Evolutionary conservation across 2,888 invertebrate species (phyloP).

Genomic region (Ichneumoninae sp.): DNA sequence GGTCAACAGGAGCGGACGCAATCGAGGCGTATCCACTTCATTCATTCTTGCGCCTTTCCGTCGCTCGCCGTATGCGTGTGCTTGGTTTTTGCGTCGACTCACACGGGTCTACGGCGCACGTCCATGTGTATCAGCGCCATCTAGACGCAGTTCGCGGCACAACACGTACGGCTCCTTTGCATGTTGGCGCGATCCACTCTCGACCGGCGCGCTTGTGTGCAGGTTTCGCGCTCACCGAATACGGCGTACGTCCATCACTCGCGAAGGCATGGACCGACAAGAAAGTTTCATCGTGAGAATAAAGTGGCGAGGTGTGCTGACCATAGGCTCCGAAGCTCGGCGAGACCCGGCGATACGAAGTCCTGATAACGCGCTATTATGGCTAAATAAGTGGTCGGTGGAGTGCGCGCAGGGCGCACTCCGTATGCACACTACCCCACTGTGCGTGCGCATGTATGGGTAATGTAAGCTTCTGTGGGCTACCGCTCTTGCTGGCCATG

Average conservation of each 20-base stretch:
- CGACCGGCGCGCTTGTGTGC: background rate
- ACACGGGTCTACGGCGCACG: background rate
- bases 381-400: constrained; percentile 71
- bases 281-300: constrained; percentile 43
- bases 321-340: constrained; percentile 30
- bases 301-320: constrained; percentile 31
- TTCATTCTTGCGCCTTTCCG: background rate
- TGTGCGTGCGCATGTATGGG: constrained; percentile 1
- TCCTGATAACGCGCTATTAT: constrained; percentile 75
- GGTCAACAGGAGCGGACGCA: background rate
- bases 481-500: constrained; percentile 70
- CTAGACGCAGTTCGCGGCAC: no score
- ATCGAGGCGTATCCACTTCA: background rate
- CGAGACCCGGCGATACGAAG: constrained; percentile 67
- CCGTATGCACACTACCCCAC: background rate
- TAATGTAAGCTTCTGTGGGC: constrained; percentile 11
- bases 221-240: background rate
- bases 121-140: background rate
- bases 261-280: background rate
- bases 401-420: constrained; percentile 43
- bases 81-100: background rate
- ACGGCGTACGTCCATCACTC: background rate
- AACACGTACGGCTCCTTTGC: background rate
- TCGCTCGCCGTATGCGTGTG: background rate
- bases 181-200: background rate